These are phyloP conservation scores for Silurus aristotelis DNA, from an alignment of 2,797 vertebrate genomes.

Conservation along the genomic window DNA sequence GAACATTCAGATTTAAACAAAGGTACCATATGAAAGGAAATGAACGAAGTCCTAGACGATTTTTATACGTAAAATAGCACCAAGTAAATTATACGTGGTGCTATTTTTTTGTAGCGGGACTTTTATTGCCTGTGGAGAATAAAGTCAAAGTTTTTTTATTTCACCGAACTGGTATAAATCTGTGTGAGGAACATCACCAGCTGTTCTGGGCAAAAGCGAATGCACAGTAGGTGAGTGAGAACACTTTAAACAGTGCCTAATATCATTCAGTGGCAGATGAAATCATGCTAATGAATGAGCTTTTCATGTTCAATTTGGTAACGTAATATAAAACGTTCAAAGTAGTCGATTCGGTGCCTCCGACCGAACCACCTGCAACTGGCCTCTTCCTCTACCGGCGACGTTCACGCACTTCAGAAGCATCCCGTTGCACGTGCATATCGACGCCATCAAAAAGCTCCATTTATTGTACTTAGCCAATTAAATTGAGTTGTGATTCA, in stretches of 20 bases:
- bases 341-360: constrained; percentile 71
- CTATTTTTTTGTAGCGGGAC: too few species aligned
- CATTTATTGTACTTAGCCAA: constrained; percentile 72
- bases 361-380: constrained; percentile 81
- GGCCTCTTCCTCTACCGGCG: constrained; percentile 73
- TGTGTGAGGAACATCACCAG: constrained; percentile 5
- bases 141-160: neutral
- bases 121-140: neutral
- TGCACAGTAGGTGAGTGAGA: constrained; percentile 30
- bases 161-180: neutral
- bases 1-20: too few species aligned
- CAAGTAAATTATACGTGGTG: neutral
- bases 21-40: too few species aligned
- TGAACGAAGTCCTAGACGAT: too few species aligned
- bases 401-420: constrained; percentile 81
- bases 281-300: constrained; percentile 62
- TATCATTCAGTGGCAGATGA: constrained; percentile 63
- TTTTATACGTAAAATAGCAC: too few species aligned
- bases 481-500: constrained; percentile 64
- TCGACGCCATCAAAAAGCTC: constrained; percentile 70
- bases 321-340: constrained; percentile 60
- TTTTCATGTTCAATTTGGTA: constrained; percentile 63
- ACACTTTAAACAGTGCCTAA: constrained; percentile 56
- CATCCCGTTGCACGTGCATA: constrained; percentile 77
- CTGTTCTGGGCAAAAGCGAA: constrained; percentile 26